Base-by-base conservation (phyloP, 2,113 vertebrate species). In the Calyptommatus sinebrachiatus region DNA sequence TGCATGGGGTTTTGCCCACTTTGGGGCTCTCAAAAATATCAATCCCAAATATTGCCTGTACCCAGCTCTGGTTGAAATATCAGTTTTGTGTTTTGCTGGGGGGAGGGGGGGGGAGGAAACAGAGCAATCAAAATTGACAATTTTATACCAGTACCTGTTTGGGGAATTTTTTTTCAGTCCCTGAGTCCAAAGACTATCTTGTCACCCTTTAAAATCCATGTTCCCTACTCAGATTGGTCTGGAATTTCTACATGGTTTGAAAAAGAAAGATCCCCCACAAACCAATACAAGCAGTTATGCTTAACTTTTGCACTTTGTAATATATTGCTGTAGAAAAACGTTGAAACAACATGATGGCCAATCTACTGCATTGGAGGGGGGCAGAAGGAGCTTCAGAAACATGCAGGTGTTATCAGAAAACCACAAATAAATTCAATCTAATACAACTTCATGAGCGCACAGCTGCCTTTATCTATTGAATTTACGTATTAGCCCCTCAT, bases 401-500 rank as follows among this genome's bases (percentile, higher is more conserved):
- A 79, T 80, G 85, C 67, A 71, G 31, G 70, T 62, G 82, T 89
- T 78, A 86, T 79, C 83, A 71, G 73, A 83, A 91, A 79, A 86
- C 78, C 82, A 24, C 67, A 85, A 89, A 90, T 85, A 90, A 92
- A 90, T 76, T 76, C 78, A 0, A 0, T 53, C 61, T 71, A 82
- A 18, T 63, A 48, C 61, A 77, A 72, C 88, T 90, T 84, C 85
- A 29, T 79, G 86, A 89, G 77, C 28, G 80, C 88, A 81, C 82
- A 72, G 88, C 85, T 90, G 83, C 79, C 86, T 75, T 9, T 1
- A 76, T 82, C 28, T 76, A 84, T 71, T 84, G 89, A 92, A 91
- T 93, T 92, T 94, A 90, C 11, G 5, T 83, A 89, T 89, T 84
- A 82, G 72, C 61, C 65, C 82, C 87, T 92, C 90, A 86, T 24